phyloP scores from a whole-genome alignment of 92 coral and sea anemone genomes.

The Parazoanthus darwini region DNA sequence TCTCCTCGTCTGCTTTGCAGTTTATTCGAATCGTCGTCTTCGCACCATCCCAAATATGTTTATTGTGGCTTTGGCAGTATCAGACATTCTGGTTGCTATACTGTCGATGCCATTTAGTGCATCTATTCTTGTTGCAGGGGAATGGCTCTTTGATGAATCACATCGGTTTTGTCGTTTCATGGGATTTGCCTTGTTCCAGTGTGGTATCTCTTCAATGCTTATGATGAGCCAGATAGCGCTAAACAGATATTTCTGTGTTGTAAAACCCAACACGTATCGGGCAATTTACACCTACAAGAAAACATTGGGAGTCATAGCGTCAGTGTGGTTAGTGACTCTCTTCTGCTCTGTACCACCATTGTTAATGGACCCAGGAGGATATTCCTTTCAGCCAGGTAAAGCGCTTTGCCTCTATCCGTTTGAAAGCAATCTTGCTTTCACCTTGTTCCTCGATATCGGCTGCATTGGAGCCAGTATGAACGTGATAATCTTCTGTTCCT shows the following conservation, averaged over 20 bases:
- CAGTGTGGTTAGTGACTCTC: conserved; percentile 17
- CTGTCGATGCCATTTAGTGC: conserved; percentile 47
- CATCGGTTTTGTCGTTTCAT: conserved; percentile 19
- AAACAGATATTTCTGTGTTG: conserved; percentile 42
- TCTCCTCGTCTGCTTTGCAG: conserved; percentile 38
- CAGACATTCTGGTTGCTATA: conserved; percentile 36
- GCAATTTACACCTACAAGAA: conserved; percentile 7
- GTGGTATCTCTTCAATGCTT: background rate
- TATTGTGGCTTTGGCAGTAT: conserved; percentile 35
- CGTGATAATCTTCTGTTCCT: conserved; percentile 34
- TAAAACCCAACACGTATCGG: conserved; percentile 16
- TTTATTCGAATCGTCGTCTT: conserved; percentile 47
- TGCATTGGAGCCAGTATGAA: conserved; percentile 21
- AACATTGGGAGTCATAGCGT: conserved; percentile 15
- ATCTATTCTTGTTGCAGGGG: conserved; percentile 5
- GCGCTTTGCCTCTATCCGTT: conserved; percentile 40
- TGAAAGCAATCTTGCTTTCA: conserved; percentile 38
- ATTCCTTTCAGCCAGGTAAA: conserved; percentile 44
- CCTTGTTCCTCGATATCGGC: conserved; percentile 20
- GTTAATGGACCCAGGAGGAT: conserved; percentile 7
- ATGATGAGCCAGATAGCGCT: conserved; percentile 26
- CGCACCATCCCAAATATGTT: conserved; percentile 50
- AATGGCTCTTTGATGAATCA: conserved; percentile 20
- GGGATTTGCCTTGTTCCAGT: conserved; percentile 16
- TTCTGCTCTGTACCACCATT: conserved; percentile 41